These are phyloP conservation scores for Telmatherina bonti DNA, from an alignment of 2,797 vertebrate genomes.

Conservation along the genomic window DNA sequence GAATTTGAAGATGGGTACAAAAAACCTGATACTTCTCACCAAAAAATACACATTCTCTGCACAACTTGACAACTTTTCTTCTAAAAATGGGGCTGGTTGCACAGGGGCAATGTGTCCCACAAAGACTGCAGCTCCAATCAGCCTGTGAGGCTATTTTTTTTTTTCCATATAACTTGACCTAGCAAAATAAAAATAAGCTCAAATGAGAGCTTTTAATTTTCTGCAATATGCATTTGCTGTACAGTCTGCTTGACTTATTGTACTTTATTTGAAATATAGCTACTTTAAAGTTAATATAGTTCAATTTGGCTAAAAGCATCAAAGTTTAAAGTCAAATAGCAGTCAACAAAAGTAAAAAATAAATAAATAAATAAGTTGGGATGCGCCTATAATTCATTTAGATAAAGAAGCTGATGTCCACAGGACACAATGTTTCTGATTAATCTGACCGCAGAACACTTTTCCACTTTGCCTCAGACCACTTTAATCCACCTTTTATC, in stretches of 20 bases:
- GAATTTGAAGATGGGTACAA: background rate
- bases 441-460: too few relatives aligned
- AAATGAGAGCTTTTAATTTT: background rate
- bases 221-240: background rate
- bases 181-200: slow-evolving; percentile 22
- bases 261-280: background rate
- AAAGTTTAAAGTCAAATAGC: background rate
- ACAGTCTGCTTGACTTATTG: background rate
- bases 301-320: background rate
- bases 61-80: slow-evolving; percentile 3
- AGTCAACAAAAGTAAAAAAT: background rate
- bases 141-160: slow-evolving; percentile 14
- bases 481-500: too few relatives aligned
- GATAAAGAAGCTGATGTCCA: background rate
- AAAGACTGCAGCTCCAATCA: slow-evolving; percentile 25
- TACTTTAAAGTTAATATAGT: too few relatives aligned
- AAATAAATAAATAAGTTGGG: background rate
- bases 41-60: background rate
- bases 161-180: background rate
- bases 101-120: slow-evolving; percentile 33
- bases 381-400: background rate
- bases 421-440: background rate
- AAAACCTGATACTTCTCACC: background rate
- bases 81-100: slow-evolving; percentile 35
- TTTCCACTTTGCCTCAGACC: too few relatives aligned